phyloP scores from a whole-genome alignment of 1,140 invertebrate genomes.

The Trichonephila clavipes region DNA sequence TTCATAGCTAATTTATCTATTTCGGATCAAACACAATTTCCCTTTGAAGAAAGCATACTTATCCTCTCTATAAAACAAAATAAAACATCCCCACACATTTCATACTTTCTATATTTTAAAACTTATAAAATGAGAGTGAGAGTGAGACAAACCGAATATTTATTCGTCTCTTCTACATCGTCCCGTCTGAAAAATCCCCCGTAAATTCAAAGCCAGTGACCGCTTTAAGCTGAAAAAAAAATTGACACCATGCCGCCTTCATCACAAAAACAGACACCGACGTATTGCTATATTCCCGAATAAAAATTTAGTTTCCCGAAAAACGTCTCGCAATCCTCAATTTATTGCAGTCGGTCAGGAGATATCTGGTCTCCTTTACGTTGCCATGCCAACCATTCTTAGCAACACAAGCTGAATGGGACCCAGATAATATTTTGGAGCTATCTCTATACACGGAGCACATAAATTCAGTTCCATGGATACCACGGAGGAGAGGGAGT shows the following conservation, averaged over 20 bases:
- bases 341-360: conserved; percentile 68
- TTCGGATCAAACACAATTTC: neutral
- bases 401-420: conserved; percentile 35
- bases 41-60: neutral
- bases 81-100: neutral
- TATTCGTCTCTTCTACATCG: neutral
- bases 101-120: neutral
- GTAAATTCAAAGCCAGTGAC: conserved; percentile 47
- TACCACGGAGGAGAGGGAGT: neutral
- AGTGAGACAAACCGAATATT: neutral
- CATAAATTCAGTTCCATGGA: conserved; percentile 60
- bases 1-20: no score
- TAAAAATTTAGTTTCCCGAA: conserved; percentile 48
- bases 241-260: neutral
- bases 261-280: neutral
- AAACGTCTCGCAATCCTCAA: conserved; percentile 38
- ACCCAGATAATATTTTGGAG: conserved; percentile 65
- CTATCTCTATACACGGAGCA: conserved; percentile 52
- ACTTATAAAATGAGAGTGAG: neutral
- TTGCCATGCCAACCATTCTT: conserved; percentile 53
- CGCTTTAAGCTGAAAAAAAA: conserved; percentile 24
- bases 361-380: conserved; percentile 27
- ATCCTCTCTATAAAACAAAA: neutral
- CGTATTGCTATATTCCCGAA: neutral
- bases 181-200: conserved; percentile 24